Evolutionary conservation across 2,888 invertebrate species (phyloP).

Genomic region (Drosophila paranaensis): DNA sequence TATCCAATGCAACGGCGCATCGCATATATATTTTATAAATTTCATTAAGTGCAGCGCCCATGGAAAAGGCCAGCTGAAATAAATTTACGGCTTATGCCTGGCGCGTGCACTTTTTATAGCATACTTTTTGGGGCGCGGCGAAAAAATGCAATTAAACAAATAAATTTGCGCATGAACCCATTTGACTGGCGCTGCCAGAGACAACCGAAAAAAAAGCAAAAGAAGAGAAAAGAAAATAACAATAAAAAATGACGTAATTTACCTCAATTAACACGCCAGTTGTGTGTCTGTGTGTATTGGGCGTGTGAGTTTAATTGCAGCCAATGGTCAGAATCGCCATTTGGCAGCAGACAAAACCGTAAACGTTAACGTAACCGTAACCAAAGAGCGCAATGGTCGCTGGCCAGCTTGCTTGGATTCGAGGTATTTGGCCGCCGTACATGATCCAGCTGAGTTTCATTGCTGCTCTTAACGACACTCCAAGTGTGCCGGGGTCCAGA

Average conservation of each 20-base stretch:
- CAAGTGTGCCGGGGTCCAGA: constrained; percentile 51
- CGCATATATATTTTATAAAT: constrained; percentile 53
- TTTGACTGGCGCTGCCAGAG: constrained; percentile 31
- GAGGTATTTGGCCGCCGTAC: constrained; percentile 8
- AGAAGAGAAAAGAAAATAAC: not conserved
- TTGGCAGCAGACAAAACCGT: constrained; percentile 65
- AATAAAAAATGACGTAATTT: constrained; percentile 72
- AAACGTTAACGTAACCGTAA: constrained; percentile 56
- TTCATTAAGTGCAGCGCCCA: constrained; percentile 50
- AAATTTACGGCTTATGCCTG: constrained; percentile 66
- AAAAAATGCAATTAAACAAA: constrained; percentile 78
- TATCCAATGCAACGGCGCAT: constrained; percentile 24
- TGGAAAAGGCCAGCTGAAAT: constrained; percentile 29
- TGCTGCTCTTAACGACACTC: constrained; percentile 75
- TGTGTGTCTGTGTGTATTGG: constrained; percentile 30
- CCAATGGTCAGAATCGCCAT: constrained; percentile 69
- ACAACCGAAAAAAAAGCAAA: not conserved
- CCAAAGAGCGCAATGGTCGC: constrained; percentile 43
- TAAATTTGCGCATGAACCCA: constrained; percentile 73
- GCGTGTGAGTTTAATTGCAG: constrained; percentile 72
- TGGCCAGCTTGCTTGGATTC: constrained; percentile 24
- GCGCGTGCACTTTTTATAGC: constrained; percentile 64
- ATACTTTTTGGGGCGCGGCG: constrained; percentile 36
- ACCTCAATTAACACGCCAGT: constrained; percentile 80
- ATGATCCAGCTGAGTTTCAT: constrained; percentile 73